These are phyloP conservation scores for Tetragonisca angustula DNA, from an alignment of 2,888 invertebrate species.

Conservation along the genomic window DNA sequence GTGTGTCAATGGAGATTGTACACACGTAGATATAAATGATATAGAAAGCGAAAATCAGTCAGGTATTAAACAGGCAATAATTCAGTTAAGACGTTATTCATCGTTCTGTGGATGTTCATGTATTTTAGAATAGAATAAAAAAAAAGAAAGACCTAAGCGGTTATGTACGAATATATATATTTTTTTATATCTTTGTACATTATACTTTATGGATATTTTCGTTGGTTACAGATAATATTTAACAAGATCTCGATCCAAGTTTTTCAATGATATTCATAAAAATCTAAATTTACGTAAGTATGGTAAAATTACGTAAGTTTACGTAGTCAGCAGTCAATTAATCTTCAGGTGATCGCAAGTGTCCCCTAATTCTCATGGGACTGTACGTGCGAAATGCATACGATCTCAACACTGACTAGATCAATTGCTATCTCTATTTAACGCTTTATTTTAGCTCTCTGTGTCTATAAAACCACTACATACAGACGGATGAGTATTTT, in stretches of 20 bases:
- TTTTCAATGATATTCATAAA: neutral
- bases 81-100: no score
- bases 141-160: no score
- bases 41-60: neutral
- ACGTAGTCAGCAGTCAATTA: neutral
- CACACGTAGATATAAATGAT: neutral
- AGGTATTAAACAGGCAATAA: no score
- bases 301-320: neutral
- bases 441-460: neutral
- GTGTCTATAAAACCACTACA: neutral
- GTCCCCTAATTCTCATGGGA: neutral
- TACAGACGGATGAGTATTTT: conserved; percentile 36
- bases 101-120: no score
- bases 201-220: no score
- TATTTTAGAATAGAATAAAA: no score
- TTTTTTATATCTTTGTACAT: no score
- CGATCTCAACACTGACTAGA: neutral
- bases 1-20: neutral
- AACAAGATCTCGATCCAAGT: neutral
- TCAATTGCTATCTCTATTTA: neutral
- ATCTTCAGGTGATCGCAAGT: neutral
- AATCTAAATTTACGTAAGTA: neutral
- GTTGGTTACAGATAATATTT: no score
- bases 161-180: no score
- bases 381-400: neutral